phyloP scores from a whole-genome alignment of 2,113 vertebrate genomes.

The Hydrolagus affinis region DNA sequence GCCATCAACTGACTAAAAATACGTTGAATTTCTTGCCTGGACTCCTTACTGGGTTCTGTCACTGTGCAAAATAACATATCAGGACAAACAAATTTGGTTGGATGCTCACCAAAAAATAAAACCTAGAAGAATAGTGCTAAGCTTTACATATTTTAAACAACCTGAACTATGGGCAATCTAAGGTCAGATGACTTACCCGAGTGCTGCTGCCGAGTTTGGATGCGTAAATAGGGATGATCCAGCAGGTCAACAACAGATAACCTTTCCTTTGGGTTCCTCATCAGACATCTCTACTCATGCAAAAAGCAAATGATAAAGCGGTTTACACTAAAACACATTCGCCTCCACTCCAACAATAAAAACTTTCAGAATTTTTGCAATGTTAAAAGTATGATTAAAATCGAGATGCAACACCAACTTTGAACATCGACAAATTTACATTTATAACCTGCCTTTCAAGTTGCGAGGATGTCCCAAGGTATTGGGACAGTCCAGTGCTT shows the following conservation, averaged over 20 bases:
- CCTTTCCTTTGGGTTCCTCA: slow-evolving; percentile 79
- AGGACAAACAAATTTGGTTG: too few relatives aligned
- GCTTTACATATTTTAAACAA: background rate
- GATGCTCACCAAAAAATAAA: too few relatives aligned
- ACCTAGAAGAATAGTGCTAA: background rate
- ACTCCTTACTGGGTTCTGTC: slow-evolving; percentile 26
- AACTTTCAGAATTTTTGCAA: background rate
- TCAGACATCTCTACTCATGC: slow-evolving; percentile 65
- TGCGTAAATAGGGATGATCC: slow-evolving; percentile 77
- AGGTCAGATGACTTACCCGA: slow-evolving; percentile 56
- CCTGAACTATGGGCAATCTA: too few relatives aligned
- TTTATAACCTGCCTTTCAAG: too few relatives aligned
- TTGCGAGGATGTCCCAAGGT: too few relatives aligned
- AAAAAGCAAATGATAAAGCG: slow-evolving; percentile 3
- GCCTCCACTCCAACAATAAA: background rate
- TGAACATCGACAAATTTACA: background rate
- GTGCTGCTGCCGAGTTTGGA: slow-evolving; percentile 56
- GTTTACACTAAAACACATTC: background rate
- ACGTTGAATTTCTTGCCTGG: slow-evolving; percentile 68
- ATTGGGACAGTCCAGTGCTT: too few relatives aligned
- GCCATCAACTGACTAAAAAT: slow-evolving; percentile 81
- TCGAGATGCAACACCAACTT: too few relatives aligned
- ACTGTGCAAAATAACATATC: slow-evolving; percentile 37
- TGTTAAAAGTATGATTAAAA: background rate
- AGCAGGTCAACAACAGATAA: slow-evolving; percentile 80